Conservation (phyloP, 2,888 invertebrate genomes). For the Nesidiocoris tenuis region DNA sequence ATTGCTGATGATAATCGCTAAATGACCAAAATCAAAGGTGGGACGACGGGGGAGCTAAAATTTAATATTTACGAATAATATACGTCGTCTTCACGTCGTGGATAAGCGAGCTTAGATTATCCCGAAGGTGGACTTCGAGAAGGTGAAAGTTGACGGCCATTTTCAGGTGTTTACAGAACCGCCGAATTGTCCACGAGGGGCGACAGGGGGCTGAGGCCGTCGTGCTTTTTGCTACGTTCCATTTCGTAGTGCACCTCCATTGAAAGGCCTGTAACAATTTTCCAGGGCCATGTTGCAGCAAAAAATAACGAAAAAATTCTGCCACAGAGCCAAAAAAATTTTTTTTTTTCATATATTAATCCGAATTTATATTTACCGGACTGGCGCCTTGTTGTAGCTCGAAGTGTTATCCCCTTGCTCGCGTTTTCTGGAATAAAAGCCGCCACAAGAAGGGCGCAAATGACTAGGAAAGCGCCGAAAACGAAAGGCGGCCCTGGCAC, state of each 20-base stretch:
- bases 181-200: slow-evolving; percentile 78
- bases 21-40: too few species aligned
- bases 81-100: neutral
- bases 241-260: slow-evolving; percentile 79
- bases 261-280: slow-evolving; percentile 59
- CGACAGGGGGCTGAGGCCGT: slow-evolving; percentile 68
- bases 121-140: neutral
- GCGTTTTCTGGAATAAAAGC: slow-evolving; percentile 77
- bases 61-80: slow-evolving; percentile 1
- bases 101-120: too few species aligned
- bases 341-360: neutral
- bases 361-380: slow-evolving; percentile 58
- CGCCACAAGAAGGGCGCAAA: slow-evolving; percentile 90
- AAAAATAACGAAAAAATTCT: neutral
- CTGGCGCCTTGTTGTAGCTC: slow-evolving; percentile 53
- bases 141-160: neutral
- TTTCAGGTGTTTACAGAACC: slow-evolving; percentile 53
- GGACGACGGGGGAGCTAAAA: too few species aligned
- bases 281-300: too few species aligned
- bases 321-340: too few species aligned
- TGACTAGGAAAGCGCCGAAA: slow-evolving; percentile 93
- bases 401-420: slow-evolving; percentile 56
- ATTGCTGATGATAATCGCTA: too few species aligned
- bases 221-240: slow-evolving; percentile 60
- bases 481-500: slow-evolving; percentile 98